Conservation (phyloP, 64 coral and sea anemone genomes). For the Platygyra sinensis region DNA sequence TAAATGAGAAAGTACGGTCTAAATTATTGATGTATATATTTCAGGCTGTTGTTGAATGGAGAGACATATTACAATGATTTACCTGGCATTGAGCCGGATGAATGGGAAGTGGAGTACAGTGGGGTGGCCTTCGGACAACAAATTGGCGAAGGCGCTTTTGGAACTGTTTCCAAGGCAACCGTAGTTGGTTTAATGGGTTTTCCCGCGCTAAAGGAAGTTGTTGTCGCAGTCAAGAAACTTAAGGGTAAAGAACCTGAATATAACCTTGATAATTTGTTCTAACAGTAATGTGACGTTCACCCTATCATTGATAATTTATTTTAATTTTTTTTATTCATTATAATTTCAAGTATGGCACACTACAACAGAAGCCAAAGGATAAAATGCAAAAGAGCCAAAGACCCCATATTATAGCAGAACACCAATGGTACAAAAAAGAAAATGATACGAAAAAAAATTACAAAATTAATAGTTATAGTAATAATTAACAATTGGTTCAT, state of each 20-base stretch:
- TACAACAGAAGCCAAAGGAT: too few species aligned
- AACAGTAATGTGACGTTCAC: background rate
- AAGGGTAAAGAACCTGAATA: constrained; percentile 36
- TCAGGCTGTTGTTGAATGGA: background rate
- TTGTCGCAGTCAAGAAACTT: constrained; percentile 80
- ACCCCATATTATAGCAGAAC: too few species aligned
- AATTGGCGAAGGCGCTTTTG: constrained; percentile 90
- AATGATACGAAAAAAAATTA: too few species aligned
- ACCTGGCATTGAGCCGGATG: constrained; percentile 60
- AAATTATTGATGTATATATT: background rate
- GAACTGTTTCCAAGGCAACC: constrained; percentile 77
- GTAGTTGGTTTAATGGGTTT: constrained; percentile 57
- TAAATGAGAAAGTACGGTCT: too few species aligned
- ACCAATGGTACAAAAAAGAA: too few species aligned
- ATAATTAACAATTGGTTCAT: too few species aligned
- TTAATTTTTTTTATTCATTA: too few species aligned
- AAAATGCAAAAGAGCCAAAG: too few species aligned
- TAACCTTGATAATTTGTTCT: background rate
- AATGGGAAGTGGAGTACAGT: constrained; percentile 76
- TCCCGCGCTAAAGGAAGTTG: constrained; percentile 59
- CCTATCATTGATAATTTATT: background rate
- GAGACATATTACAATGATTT: constrained; percentile 4
- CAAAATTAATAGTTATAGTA: too few species aligned
- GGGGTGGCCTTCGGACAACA: constrained; percentile 58
- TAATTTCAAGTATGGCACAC: too few species aligned